Percentiles rank a stretch among this genome's conserved stretches.
Conservation (phyloP, 2,888 invertebrate genomes). For the Ephialtes manifestator region DNA sequence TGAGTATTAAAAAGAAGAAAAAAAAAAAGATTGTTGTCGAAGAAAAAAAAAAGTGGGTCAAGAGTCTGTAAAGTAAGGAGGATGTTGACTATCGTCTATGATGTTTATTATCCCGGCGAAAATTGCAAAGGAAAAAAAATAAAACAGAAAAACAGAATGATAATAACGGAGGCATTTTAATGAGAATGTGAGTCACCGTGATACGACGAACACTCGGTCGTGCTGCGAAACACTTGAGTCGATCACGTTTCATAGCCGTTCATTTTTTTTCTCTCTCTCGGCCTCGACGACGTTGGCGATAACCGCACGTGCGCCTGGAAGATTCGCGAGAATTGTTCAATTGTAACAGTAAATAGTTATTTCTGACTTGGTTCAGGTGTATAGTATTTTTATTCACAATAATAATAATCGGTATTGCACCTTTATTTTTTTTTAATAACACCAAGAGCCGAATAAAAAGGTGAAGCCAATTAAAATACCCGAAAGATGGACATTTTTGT, state of each 20-base stretch:
- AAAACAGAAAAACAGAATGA: constrained; percentile 1
- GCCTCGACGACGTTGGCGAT: background rate
- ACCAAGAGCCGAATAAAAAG: background rate
- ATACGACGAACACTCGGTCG: constrained; percentile 19
- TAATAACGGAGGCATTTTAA: constrained; percentile 20
- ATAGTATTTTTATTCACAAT: background rate
- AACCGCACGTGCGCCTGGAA: background rate
- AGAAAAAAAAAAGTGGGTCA: background rate
- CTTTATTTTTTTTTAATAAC: background rate
- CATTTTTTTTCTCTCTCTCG: background rate
- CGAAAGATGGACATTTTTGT: background rate
- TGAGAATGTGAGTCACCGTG: constrained; percentile 46
- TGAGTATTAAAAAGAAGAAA: background rate
- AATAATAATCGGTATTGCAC: background rate
- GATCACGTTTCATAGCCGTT: constrained; percentile 18
- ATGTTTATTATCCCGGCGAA: constrained; percentile 32
- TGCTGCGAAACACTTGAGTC: background rate
- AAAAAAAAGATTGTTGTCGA: background rate
- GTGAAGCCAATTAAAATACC: too few species aligned
- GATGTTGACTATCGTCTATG: background rate
- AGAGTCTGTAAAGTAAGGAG: background rate
- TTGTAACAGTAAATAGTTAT: background rate
- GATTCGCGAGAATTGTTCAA: background rate
- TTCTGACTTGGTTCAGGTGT: background rate
- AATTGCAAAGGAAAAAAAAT: too few species aligned